Evolutionary conservation across 2,888 invertebrate species (phyloP), one percentile per base, ranked within the genome.

Genomic region (Cetonia aurata): DNA sequence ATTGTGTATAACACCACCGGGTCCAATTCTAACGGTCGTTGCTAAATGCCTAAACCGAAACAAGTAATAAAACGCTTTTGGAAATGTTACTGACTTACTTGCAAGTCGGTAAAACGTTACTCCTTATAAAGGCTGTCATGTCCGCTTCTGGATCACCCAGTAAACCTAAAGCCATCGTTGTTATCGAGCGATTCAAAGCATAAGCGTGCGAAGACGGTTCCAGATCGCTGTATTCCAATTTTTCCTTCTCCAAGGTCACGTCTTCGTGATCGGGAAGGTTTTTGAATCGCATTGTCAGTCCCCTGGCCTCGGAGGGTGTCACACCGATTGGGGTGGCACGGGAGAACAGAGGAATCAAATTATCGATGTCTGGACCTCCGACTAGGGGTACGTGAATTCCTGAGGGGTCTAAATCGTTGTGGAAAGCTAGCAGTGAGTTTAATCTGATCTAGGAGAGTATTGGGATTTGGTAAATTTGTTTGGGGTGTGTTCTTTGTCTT

Each of bases 361-460:
- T 89, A 71, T 89, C 86, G 19, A 88, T 87, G 72, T 91, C 88
- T 80, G 91, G 91, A 9, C 92, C 92, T 59, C 92, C 91, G 33
- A 85, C 70, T 1, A 92, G 87, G 0, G 92, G 91, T n/a, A 90
- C 87, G 76, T 88, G 86, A 6, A 90, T 88, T 69, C 86, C 82
- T 44, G 84, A 78, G 1, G 90, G 89, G 78, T 90, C 88, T 68
- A 90, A 77, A 52, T 86, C 86, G 85, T 88, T 82, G 31, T 87
- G 86, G 74, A 89, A 87, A 15, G 90, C 88, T 52, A 90, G 85
- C 77, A 91, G 87, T 17, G 90, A 86, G 79, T 89, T 89, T 0
- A 91, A 86, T 77, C 90, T 84, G 8, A 90, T 87, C 79, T 84
- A 57, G 31, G 77, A 76, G 44, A 25, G 13, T 2, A 12, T 15